Evolutionary conservation across 2,797 vertebrate species (phyloP), one percentile per base, ranked within the genome.

Genomic region (Tinamus major): DNA sequence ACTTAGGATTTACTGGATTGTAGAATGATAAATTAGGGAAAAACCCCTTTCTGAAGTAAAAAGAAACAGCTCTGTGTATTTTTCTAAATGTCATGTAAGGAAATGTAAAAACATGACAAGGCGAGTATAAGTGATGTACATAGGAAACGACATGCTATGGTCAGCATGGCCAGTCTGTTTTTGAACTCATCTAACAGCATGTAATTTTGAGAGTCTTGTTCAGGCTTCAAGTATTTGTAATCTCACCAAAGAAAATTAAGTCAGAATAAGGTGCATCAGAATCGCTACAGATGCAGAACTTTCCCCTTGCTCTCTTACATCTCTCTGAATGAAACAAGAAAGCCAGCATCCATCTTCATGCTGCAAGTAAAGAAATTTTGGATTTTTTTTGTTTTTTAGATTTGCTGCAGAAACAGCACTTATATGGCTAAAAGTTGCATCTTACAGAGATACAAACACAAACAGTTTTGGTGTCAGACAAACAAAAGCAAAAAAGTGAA

Each of bases 361-460:
- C 3, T n/a, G 46, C 72, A 27, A 8, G 23, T 13, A 63, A 41
- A 2, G 2, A 33, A 37, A 24, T n/a, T 27, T 2, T 67, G 53
- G 10, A 56, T 7, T 20, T 18, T 17, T 27, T 20, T 27, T n/a
- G 17, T 18, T 17, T 27, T 20, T 27, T n/a, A 6, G 13, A 6
- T 2, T 23, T 35, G 29, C 59, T 41, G 9, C 44, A 44, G 44
- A 67, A 80, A 2, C 27, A 65, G 41, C 35, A 70, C 6, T 8
- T 0, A 0, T 20, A 11, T 4, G n/a, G 24, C 0, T 1, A 33
- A 26, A 70, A 67, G 35, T 4, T 33, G 44, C 6, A 20, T 51
- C 74, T 71, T 10, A 69, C 2, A 67, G 37, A 65, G 68, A 41
- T 8, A 19, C 0, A 13, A 9, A 6, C 35, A 81, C 16, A 70